Evolutionary conservation across 1,140 invertebrate species (phyloP).

Genomic region (Argopecten irradians): DNA sequence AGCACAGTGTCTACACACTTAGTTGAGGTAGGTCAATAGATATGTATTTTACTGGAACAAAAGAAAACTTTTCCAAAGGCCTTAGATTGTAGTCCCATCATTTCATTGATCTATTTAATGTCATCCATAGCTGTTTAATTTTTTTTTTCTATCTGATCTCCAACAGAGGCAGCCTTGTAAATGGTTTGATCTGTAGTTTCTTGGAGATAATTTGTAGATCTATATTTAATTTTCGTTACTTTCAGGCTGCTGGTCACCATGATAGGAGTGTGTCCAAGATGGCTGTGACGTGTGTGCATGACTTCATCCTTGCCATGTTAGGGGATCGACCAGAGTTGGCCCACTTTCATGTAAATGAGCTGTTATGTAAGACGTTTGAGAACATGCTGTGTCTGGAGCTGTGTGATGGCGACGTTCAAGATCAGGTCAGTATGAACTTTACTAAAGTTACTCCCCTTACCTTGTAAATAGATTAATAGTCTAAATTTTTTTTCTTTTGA

Average conservation of each 20-base stretch:
- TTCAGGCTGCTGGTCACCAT: conserved; percentile 91
- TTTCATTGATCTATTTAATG: neutral
- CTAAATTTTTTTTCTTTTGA: neutral
- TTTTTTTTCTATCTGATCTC: neutral
- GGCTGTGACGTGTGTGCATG: conserved; percentile 94
- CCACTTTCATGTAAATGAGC: conserved; percentile 97
- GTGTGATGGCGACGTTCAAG: conserved; percentile 92
- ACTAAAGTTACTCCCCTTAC: too few relatives aligned
- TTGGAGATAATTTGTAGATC: neutral
- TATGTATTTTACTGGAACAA: too few relatives aligned
- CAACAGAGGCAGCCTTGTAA: conserved; percentile 80
- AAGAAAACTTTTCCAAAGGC: neutral
- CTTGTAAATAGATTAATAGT: too few relatives aligned
- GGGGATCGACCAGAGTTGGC: conserved; percentile 89
- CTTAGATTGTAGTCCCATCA: neutral
- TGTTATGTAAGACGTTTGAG: conserved; percentile 95
- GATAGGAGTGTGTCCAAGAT: conserved; percentile 92
- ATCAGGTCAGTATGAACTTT: conserved; percentile 88
- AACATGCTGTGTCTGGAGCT: conserved; percentile 94
- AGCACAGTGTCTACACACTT: conserved; percentile 92
- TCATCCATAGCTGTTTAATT: neutral
- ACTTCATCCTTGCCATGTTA: conserved; percentile 91
- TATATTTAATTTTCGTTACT: conserved; percentile 29
- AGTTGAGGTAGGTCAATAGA: conserved; percentile 84
- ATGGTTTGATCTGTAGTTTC: neutral